phyloP scores from a whole-genome alignment of 2,113 vertebrate genomes.

The Xenotilapia flavipinnis region DNA sequence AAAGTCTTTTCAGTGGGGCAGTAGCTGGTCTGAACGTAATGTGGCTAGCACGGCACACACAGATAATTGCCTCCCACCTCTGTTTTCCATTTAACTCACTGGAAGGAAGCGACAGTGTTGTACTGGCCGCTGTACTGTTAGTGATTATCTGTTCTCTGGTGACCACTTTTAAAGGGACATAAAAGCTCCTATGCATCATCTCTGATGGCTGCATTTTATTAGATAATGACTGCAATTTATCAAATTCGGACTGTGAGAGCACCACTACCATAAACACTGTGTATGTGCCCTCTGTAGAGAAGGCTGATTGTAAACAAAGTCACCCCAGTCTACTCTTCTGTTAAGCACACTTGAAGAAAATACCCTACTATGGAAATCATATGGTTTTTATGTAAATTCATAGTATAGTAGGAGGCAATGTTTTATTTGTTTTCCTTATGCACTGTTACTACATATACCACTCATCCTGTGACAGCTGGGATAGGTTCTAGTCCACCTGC shows the following conservation, averaged over 20 bases:
- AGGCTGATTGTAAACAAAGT: not conserved
- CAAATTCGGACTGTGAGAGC: not conserved
- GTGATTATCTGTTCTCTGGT: slow-evolving; percentile 18
- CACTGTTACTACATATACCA: not conserved
- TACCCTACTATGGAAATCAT: not conserved
- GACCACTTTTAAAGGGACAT: slow-evolving; percentile 23
- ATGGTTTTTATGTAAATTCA: not conserved
- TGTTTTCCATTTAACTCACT: slow-evolving; percentile 13
- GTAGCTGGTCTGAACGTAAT: not conserved
- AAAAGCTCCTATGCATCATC: slow-evolving; percentile 20
- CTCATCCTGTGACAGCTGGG: not conserved
- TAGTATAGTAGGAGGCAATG: not conserved
- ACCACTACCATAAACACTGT: not conserved
- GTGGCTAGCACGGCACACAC: not conserved
- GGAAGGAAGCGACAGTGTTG: not conserved
- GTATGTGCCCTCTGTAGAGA: not conserved
- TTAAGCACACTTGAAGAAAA: not conserved
- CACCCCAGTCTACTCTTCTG: not conserved
- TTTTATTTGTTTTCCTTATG: not conserved
- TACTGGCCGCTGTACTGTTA: not conserved
- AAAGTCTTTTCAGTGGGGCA: not conserved
- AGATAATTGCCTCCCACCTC: not conserved
- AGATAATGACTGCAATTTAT: slow-evolving; percentile 40
- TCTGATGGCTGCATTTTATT: slow-evolving; percentile 26
- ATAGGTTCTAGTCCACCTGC: not conserved